Base-by-base conservation (phyloP, 1,140 invertebrate species). In the Cheumatopsyche charites region DNA sequence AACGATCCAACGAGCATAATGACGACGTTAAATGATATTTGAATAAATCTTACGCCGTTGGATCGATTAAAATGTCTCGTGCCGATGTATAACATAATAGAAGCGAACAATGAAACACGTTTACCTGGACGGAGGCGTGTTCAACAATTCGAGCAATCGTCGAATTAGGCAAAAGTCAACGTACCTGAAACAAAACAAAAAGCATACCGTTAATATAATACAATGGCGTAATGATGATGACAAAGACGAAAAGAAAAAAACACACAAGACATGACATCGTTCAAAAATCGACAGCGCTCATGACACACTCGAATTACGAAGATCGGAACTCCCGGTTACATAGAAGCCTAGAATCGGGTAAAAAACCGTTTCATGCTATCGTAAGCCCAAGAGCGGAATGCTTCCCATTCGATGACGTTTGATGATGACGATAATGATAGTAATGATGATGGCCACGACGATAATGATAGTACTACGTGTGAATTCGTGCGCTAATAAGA, bases 121-220 rank as follows among this genome's bases (percentile, higher is more conserved):
- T 52, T 52, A 52, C 47, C 47, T 52, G 47, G 47, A 52, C n/a
- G 9, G 29, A 36, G 29, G 3, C 29, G 29, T 9, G 29, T 36
- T 36, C 3, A 36, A 36, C 29, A 36, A 9, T 9, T 36, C 29
- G 29, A 36, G 29, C 29, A 36, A 36, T 36, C 29, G 29, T 36
- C 29, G 29, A 36, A 36, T 36, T 47, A 47, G 11, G 15, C 43
- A 12, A n/a, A 58, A 58, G 55, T 58, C 55, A 58, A 58, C 55
- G 23, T 23, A 58, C 55, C 55, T 58, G 55, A 25, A 58, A 58
- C 55, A 58, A 52, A 52, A 58, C 55, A 58, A 58, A 58, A 58
- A 36, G 11, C 12, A 55, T 21, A 58, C 23, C 55, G 55, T 58
- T 58, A 58, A 21, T 58, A 58, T 36, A 36, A 36, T 36, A 36